A percentile compares a stretch with the other conserved stretches of the same genome.
phyloP scores from a whole-genome alignment of 2,797 vertebrate genomes.

The Salarias fasciatus region DNA sequence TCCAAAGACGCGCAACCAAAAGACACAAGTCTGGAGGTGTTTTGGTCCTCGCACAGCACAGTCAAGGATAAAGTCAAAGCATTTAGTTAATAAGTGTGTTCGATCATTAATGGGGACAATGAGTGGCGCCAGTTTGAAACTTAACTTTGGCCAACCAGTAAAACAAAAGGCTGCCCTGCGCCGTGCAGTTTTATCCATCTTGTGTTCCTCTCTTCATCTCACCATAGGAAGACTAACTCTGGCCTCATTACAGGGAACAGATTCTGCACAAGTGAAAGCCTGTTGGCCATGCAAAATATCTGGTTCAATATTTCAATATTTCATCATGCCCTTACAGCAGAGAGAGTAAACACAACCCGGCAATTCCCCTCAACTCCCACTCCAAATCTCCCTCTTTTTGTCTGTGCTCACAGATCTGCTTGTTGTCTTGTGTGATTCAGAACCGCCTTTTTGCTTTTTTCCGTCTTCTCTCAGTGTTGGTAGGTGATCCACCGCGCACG shows the following conservation, averaged over 20 bases:
- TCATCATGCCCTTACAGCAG: conserved; percentile 63
- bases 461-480: background rate
- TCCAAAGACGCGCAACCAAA: conserved; percentile 19
- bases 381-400: conserved; percentile 33
- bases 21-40: background rate
- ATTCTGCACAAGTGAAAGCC: conserved; percentile 62
- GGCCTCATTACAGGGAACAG: conserved; percentile 67
- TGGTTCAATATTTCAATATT: conserved; percentile 76
- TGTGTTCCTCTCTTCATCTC: conserved; percentile 37
- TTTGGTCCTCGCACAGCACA: conserved; percentile 12
- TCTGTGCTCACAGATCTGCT: conserved; percentile 25
- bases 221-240: conserved; percentile 38
- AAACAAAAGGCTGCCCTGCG: background rate
- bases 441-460: conserved; percentile 10
- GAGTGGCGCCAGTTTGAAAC: conserved; percentile 2
- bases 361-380: conserved; percentile 43
- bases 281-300: conserved; percentile 72
- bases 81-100: conserved; percentile 34
- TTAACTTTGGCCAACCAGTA: background rate
- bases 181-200: conserved; percentile 6
- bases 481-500: background rate
- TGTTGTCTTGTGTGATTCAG: conserved; percentile 26
- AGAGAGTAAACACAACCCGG: conserved; percentile 58
- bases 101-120: conserved; percentile 28
- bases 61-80: conserved; percentile 25